Evolutionary conservation across 1,140 invertebrate genomes (phyloP).

Genomic region (Pararge aegeria): DNA sequence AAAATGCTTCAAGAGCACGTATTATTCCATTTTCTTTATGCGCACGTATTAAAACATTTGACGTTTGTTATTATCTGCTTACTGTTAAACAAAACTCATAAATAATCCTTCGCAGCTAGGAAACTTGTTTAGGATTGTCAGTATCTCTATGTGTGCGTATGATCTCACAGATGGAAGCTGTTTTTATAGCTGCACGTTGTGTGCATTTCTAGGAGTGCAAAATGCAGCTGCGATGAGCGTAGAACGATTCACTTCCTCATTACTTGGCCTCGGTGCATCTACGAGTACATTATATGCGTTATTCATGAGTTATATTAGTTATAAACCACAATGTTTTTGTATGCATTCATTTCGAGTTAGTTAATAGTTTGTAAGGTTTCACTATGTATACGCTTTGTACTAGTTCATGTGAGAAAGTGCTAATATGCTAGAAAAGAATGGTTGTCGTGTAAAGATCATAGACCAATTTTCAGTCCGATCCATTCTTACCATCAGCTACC

Average conservation of each 20-base stretch:
- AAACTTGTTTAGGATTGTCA: slow-evolving; percentile 27
- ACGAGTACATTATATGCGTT: slow-evolving; percentile 23
- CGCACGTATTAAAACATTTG: slow-evolving; percentile 25
- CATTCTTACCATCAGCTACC: too few species aligned
- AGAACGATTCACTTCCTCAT: slow-evolving; percentile 56
- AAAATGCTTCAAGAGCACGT: slow-evolving; percentile 12
- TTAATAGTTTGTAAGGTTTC: neutral
- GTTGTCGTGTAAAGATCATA: too few species aligned
- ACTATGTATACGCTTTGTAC: neutral
- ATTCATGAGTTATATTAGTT: neutral
- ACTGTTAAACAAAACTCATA: slow-evolving; percentile 34
- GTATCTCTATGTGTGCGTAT: slow-evolving; percentile 21
- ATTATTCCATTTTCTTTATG: slow-evolving; percentile 16
- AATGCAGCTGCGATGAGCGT: slow-evolving; percentile 53
- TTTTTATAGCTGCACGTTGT: slow-evolving; percentile 37
- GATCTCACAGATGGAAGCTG: slow-evolving; percentile 34
- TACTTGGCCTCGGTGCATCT: slow-evolving; percentile 40
- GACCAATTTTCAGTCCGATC: too few species aligned
- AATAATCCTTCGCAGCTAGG: slow-evolving; percentile 22
- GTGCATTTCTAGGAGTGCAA: slow-evolving; percentile 40
- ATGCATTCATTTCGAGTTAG: neutral
- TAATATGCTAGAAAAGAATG: too few species aligned
- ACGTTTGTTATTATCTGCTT: slow-evolving; percentile 33
- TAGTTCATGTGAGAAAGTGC: too few species aligned
- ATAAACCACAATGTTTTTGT: neutral